These are phyloP conservation scores for Aythya baeri DNA, from an alignment of 2,113 vertebrate genomes.

Conservation along the genomic window DNA sequence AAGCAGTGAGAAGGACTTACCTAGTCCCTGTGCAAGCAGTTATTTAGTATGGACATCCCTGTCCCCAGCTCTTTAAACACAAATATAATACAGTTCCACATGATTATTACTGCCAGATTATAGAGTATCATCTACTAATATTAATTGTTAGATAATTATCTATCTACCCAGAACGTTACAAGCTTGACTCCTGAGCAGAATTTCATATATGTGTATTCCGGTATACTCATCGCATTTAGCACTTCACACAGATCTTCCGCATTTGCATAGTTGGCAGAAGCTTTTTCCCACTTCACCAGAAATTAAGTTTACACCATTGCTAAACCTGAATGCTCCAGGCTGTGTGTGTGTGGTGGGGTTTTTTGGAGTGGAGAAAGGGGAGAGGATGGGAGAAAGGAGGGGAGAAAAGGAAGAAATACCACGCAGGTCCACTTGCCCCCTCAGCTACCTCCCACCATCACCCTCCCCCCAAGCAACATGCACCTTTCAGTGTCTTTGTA, in stretches of 20 bases:
- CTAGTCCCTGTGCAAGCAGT: neutral
- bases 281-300: neutral
- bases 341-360: too few relatives aligned
- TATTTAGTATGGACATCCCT: neutral
- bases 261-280: neutral
- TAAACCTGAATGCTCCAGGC: neutral
- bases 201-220: neutral
- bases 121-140: too few relatives aligned
- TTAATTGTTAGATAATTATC: too few relatives aligned
- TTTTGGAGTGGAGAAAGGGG: fast-evolving
- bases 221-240: neutral
- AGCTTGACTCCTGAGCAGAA: neutral
- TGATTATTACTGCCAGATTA: neutral
- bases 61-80: neutral
- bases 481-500: neutral
- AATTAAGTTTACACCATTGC: neutral
- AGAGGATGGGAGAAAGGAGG: neutral
- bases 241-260: neutral
- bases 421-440: neutral
- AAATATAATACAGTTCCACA: neutral
- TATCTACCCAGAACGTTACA: neutral
- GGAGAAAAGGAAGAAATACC: neutral
- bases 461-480: neutral
- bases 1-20: neutral
- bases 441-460: too few relatives aligned